Base-by-base conservation (phyloP, 2,888 invertebrate species). In the Gymnoscelis rufifasciata region DNA sequence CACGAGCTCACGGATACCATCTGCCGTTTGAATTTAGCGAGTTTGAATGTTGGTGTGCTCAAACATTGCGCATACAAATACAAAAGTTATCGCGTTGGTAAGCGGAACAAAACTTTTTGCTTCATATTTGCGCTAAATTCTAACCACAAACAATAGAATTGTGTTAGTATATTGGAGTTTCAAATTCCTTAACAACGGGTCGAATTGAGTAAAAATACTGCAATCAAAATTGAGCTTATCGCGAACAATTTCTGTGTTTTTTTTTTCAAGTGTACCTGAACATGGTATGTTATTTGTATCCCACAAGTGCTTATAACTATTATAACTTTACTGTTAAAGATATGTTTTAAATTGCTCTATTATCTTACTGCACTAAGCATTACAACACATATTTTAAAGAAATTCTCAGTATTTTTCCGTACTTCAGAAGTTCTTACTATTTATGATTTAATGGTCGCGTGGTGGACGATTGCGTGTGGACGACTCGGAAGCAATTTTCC, bases 401-500 rank as follows among this genome's bases (percentile, higher is more conserved):
- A 19, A 19, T 19, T 50, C 27, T 14, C n/a, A 15, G 36, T 44
- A 47, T 37, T 47, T 28, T 23, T 7, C 12, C n/a, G 30, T 39
- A 36, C 26, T 36, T 15, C 7, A 40, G 38, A 47, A 52, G 43
- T 52, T 54, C 49, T 19, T 52, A 52, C 46, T 54, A 51, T 54
- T 52, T 49, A 44, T 41, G 12, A 53, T 49, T 48, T 60, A 54
- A 56, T 54, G 48, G 52, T 47, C 45, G 52, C 49, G 49, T 52
- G 52, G 55, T 47, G 31, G 52, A 48, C 60, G 49, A 64, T 67
- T 70, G 70, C 72, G 72, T 74, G 72, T 64, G 24, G 65, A 64
- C 64, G 61, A 68, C 60, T 72, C 71, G 70, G 73, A 76, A 74
- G 71, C 68, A 74, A 78, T 78, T 74, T 74, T 66, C 69, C 59